These are phyloP conservation scores for Campylomormyrus tamandua DNA, from an alignment of 2,113 vertebrate genomes.

Conservation along the genomic window DNA sequence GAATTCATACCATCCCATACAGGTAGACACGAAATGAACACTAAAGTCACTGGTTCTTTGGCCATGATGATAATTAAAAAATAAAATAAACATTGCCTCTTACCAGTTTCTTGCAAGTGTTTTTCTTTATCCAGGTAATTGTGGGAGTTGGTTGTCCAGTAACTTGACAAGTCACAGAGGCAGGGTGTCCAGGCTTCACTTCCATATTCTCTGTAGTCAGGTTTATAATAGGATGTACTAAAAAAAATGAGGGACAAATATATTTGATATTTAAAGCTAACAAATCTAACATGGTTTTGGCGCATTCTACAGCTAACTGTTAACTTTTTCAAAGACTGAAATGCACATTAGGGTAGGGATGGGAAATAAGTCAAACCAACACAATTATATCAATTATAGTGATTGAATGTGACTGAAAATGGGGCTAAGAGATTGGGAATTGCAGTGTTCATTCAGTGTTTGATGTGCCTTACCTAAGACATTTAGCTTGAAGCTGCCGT, in stretches of 20 bases:
- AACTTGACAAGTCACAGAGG: slow-evolving; percentile 54
- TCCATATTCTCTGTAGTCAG: slow-evolving; percentile 30
- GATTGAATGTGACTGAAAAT: neutral
- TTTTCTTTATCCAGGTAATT: slow-evolving; percentile 56
- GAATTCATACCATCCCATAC: slow-evolving; percentile 11
- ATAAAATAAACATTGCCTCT: neutral
- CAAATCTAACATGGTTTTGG: neutral
- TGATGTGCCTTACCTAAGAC: slow-evolving; percentile 45
- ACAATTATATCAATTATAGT: neutral
- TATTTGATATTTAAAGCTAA: neutral
- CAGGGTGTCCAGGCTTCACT: slow-evolving; percentile 30
- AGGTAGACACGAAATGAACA: neutral
- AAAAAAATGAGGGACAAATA: neutral
- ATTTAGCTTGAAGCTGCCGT: slow-evolving; percentile 36
- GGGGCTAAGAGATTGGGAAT: neutral
- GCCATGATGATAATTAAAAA: neutral
- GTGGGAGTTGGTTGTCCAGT: slow-evolving; percentile 56
- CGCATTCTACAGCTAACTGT: neutral
- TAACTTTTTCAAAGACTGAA: neutral
- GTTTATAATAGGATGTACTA: slow-evolving; percentile 30
- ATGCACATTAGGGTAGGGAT: neutral
- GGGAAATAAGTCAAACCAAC: neutral
- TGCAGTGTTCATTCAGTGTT: neutral
- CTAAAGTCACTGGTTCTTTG: neutral
- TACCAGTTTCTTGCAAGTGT: slow-evolving; percentile 42